Evolutionary conservation across 1,140 invertebrate species (phyloP).

Genomic region (Goniozus legneri): DNA sequence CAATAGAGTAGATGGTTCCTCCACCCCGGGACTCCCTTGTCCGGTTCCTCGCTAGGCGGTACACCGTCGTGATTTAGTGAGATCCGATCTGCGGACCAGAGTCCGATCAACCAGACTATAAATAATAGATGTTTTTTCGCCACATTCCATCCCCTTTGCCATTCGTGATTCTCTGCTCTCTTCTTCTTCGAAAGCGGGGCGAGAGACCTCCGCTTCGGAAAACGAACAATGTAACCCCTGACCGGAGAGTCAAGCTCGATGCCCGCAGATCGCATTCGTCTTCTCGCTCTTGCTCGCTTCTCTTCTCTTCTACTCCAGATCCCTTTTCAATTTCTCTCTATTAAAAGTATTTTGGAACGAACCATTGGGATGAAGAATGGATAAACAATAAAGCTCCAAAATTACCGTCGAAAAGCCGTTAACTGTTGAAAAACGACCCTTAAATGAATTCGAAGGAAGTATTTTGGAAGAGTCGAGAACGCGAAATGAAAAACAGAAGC

Average conservation of each 20-base stretch:
- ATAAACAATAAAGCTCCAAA: too few relatives aligned
- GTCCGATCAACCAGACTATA: constrained; percentile 43
- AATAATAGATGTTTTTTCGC: constrained; percentile 49
- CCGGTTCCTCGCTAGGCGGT: constrained; percentile 45
- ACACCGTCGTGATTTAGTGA: constrained; percentile 43
- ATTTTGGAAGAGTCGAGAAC: too few relatives aligned
- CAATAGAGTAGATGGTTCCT: too few relatives aligned
- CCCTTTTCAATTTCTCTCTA: too few relatives aligned
- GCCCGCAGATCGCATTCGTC: constrained; percentile 29
- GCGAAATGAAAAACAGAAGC: too few relatives aligned
- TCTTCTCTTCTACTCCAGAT: background rate
- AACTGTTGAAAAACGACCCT: too few relatives aligned
- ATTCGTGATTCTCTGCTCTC: background rate
- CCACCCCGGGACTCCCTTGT: too few relatives aligned
- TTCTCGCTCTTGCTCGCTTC: constrained; percentile 23
- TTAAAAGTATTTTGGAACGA: too few relatives aligned
- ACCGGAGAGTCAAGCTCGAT: constrained; percentile 27
- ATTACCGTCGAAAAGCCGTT: too few relatives aligned
- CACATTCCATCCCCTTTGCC: background rate
- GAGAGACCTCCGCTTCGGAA: too few relatives aligned
- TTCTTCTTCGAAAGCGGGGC: background rate
- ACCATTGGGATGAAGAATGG: too few relatives aligned
- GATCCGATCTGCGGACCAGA: constrained; percentile 39
- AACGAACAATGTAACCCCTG: constrained; percentile 29
- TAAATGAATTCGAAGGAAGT: too few relatives aligned